Evolutionary conservation across 2,113 vertebrate species (phyloP).

Genomic region (Tyrannus savana): DNA sequence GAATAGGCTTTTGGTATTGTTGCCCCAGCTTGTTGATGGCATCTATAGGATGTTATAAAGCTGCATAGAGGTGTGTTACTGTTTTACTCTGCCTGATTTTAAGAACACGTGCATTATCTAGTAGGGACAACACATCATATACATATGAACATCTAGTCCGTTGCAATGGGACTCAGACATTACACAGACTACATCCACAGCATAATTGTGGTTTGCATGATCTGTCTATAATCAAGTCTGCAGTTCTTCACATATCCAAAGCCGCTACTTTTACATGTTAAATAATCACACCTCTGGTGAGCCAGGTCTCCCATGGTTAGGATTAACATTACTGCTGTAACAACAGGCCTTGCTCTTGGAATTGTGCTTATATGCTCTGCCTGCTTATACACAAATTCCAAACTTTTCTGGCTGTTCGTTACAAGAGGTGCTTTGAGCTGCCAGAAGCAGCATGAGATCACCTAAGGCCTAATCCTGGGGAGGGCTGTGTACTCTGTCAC

Average conservation of each 20-base stretch:
- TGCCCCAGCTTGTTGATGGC: not conserved
- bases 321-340: slow-evolving; percentile 34
- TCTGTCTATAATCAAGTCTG: not conserved
- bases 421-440: not conserved
- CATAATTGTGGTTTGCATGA: not conserved
- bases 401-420: not conserved
- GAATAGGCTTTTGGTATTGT: not conserved
- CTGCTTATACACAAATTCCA: not conserved
- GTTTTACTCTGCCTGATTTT: not conserved
- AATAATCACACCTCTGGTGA: slow-evolving; percentile 32
- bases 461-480: not conserved
- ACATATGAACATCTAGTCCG: not conserved
- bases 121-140: fast-evolving
- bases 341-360: not conserved
- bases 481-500: not conserved
- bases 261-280: not conserved
- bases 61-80: no score
- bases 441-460: not conserved
- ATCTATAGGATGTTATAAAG: not conserved
- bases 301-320: not conserved
- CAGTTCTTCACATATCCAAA: not conserved
- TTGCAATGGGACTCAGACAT: not conserved
- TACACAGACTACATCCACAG: not conserved
- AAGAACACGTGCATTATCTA: not conserved
- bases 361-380: not conserved